These are phyloP conservation scores for Channa maculata DNA, from an alignment of 2,113 vertebrate genomes.

Conservation along the genomic window DNA sequence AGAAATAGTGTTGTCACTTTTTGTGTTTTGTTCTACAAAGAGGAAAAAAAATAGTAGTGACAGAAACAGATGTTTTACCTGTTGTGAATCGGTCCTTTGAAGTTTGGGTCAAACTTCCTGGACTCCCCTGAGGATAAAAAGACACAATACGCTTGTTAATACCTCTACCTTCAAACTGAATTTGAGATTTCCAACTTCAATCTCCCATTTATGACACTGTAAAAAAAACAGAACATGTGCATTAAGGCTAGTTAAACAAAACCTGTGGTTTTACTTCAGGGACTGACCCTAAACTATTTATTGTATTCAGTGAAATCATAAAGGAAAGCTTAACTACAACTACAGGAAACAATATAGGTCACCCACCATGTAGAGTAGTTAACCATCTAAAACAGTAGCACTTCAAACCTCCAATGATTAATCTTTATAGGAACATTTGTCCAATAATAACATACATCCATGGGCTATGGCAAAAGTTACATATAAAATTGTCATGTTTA, in stretches of 20 bases:
- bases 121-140: conserved; percentile 85
- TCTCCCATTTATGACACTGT: background rate
- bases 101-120: conserved; percentile 91
- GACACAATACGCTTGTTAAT: background rate
- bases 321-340: too few species aligned
- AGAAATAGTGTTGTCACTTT: background rate
- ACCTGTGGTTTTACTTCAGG: too few species aligned
- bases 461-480: background rate
- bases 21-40: background rate
- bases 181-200: background rate
- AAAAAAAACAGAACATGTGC: background rate
- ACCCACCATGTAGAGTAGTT: background rate
- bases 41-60: background rate
- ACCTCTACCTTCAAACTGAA: background rate
- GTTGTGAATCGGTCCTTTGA: conserved; percentile 89
- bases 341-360: background rate
- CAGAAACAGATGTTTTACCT: conserved; percentile 61
- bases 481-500: background rate
- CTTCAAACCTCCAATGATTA: too few species aligned
- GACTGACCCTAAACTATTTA: too few species aligned
- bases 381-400: background rate
- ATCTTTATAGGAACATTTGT: background rate
- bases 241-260: too few species aligned
- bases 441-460: background rate
- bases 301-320: too few species aligned